phyloP scores from a whole-genome alignment of 2,888 invertebrate species.

The Sphecodes monilicornis region DNA sequence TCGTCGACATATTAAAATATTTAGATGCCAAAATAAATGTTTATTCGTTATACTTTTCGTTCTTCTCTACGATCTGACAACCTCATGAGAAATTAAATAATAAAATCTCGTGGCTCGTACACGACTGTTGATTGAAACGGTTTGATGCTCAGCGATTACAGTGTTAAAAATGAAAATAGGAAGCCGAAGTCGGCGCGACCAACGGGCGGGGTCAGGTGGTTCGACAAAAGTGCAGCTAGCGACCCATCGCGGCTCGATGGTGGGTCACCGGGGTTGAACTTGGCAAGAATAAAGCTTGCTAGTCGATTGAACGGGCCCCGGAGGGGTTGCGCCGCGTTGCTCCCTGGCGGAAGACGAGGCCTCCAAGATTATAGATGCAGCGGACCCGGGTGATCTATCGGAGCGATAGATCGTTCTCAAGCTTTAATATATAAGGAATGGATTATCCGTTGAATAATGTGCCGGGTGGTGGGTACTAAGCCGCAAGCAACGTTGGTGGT shows the following conservation, averaged over 20 bases:
- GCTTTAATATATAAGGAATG: constrained; percentile 79
- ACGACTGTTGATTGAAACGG: neutral
- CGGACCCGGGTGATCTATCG: constrained; percentile 64
- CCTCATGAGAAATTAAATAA: too few relatives aligned
- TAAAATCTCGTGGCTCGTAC: neutral
- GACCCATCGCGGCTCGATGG: neutral
- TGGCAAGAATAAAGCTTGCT: neutral
- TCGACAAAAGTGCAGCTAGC: neutral
- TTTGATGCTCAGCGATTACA: neutral
- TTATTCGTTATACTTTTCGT: too few relatives aligned
- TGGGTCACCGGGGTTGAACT: neutral
- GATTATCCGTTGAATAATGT: constrained; percentile 82
- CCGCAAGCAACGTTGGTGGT: constrained; percentile 70
- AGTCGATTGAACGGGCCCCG: neutral
- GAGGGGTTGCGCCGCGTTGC: neutral
- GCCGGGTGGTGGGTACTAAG: constrained; percentile 67
- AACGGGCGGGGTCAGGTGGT: neutral
- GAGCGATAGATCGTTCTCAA: constrained; percentile 73
- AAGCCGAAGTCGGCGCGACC: neutral
- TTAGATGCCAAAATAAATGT: too few relatives aligned
- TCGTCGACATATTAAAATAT: too few relatives aligned
- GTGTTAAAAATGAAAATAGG: neutral
- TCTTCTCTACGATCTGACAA: too few relatives aligned
- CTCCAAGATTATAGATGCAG: constrained; percentile 3
- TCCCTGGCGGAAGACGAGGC: neutral